A percentile compares a stretch with the other conserved stretches of the same genome.
These are phyloP conservation scores for Babylonia areolata DNA, from an alignment of 1,140 invertebrate genomes.

Conservation along the genomic window DNA sequence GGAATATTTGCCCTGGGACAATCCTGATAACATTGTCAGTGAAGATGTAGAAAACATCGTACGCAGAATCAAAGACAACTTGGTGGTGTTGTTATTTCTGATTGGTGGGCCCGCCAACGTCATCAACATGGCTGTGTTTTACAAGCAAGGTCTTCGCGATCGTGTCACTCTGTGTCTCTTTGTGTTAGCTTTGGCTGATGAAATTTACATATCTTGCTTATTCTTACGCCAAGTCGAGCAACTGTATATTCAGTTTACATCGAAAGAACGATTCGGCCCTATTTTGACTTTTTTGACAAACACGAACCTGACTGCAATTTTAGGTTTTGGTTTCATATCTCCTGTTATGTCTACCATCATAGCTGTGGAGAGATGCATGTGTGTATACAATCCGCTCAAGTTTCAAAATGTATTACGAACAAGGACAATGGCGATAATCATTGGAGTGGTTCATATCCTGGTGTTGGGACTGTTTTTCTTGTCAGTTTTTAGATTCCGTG, in stretches of 20 bases:
- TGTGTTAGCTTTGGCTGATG: not conserved
- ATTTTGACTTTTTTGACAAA: not conserved
- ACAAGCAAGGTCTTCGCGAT: not conserved
- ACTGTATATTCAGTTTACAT: not conserved
- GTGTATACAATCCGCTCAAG: not conserved
- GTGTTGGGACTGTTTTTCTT: no score
- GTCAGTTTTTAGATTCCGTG: no score
- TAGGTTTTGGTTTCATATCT: not conserved
- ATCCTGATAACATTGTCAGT: no score
- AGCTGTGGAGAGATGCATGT: not conserved
- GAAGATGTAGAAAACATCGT: no score
- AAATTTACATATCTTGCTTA: not conserved
- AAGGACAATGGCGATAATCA: not conserved
- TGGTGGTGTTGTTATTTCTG: not conserved
- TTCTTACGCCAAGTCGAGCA: not conserved
- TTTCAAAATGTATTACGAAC: not conserved
- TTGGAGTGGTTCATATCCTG: not conserved
- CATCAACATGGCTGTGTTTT: constrained; percentile 20
- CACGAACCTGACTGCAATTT: not conserved
- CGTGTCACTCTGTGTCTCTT: not conserved
- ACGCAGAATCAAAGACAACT: not conserved
- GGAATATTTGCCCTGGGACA: no score
- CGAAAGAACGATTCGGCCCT: not conserved
- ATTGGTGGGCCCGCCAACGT: constrained; percentile 8
- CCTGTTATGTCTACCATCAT: not conserved